Percentiles rank a stretch among this genome's conserved stretches.
phyloP scores from a whole-genome alignment of 2,113 vertebrate species.

The Fukomys damarensis region DNA sequence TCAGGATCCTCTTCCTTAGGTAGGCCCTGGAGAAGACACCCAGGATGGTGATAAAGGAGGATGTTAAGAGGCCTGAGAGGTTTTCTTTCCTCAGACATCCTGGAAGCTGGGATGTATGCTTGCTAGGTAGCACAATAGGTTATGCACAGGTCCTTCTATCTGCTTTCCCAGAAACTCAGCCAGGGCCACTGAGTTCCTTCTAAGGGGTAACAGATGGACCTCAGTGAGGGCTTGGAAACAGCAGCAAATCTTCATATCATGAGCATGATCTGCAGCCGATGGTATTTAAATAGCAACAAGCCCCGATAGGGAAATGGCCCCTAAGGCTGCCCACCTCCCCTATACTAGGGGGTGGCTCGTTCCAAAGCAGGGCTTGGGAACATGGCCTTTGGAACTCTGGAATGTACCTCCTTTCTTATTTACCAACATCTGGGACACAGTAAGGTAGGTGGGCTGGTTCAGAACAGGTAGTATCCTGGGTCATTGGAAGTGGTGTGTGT shows the following conservation, averaged over 20 bases:
- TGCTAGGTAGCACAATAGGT: background rate
- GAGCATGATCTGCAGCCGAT: background rate
- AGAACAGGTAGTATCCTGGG: background rate
- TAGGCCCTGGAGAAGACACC: background rate
- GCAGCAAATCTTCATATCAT: background rate
- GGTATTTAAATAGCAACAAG: background rate
- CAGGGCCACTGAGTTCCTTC: background rate
- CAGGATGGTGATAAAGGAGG: background rate
- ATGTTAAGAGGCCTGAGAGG: background rate
- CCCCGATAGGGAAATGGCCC: background rate
- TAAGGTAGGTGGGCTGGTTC: background rate
- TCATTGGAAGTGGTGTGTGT: background rate
- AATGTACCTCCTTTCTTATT: background rate
- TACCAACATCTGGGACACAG: background rate
- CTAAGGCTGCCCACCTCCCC: background rate
- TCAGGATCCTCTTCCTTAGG: background rate
- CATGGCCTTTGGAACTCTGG: background rate
- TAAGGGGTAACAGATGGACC: constrained; percentile 47
- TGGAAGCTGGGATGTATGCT: background rate
- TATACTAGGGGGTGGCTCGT: background rate
- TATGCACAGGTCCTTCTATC: background rate
- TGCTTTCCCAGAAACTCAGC: background rate
- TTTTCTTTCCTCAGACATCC: background rate
- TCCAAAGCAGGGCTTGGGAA: background rate
- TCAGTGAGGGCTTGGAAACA: background rate